Conservation (phyloP, 30 jellyfish, hydroid and myxozoan genomes). For the Haliclystus octoradiatus region DNA sequence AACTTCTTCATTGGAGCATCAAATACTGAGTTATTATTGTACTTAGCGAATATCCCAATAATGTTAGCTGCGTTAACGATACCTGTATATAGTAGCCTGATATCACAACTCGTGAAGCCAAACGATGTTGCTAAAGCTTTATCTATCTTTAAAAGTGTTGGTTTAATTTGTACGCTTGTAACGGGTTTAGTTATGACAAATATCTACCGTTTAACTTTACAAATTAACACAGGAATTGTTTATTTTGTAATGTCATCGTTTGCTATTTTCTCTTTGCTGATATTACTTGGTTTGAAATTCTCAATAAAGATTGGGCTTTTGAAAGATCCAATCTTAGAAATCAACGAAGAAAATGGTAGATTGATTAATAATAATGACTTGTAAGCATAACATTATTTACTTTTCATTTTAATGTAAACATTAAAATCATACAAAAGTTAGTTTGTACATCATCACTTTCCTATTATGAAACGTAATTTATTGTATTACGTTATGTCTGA, state of each 20-base stretch:
- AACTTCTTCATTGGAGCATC: conserved; percentile 58
- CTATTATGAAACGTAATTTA: too few species aligned
- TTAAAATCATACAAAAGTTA: too few species aligned
- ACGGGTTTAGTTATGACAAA: conserved; percentile 59
- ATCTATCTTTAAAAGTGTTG: conserved; percentile 48
- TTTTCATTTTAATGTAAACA: too few species aligned
- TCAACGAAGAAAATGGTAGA: too few species aligned
- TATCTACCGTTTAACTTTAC: conserved; percentile 45
- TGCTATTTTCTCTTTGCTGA: conserved; percentile 23
- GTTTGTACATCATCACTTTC: too few species aligned
- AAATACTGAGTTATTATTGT: conserved; percentile 27
- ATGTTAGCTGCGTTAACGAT: conserved; percentile 61
- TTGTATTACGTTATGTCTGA: too few species aligned
- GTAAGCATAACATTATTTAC: too few species aligned
- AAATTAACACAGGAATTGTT: conserved; percentile 48
- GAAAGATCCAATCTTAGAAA: too few species aligned
- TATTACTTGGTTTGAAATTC: too few species aligned
- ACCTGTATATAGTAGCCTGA: conserved; percentile 58
- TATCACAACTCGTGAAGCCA: conserved; percentile 45
- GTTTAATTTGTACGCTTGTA: too few species aligned
- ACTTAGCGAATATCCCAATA: conserved; percentile 36
- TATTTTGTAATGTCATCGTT: conserved; percentile 39
- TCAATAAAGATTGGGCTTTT: too few species aligned
- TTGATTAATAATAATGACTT: too few species aligned
- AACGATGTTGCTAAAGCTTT: conserved; percentile 64